Evolutionary conservation across 2,888 invertebrate species (phyloP), one percentile per base, ranked within the genome.

Genomic region (Zeuzera pyrina): DNA sequence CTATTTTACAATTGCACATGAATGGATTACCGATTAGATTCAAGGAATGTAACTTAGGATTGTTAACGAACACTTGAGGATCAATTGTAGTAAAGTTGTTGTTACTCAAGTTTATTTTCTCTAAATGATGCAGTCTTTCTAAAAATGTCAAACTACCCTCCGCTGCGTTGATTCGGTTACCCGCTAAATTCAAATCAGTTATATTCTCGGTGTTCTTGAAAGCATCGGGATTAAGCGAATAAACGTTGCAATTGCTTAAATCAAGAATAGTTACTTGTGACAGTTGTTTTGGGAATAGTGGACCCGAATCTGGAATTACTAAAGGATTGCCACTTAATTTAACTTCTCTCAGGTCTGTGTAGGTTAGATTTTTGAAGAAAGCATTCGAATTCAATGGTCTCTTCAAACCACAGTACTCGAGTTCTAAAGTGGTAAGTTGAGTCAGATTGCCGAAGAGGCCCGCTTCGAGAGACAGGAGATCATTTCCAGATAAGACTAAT

Each of bases 11-110:
- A 46, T 89, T 87, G 50, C 91, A 91, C 34, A 85, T 67, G 72
- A 90, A 90, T 2, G 88, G 90, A 66, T 91, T 91, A 2, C 88
- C 88, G 5, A 89, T 72, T 3, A 91, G 65, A 51, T 89, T 89
- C 29, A 91, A 47, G 2, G 87, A 87, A 34, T 85, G 67, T 3
- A 91, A 52, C 37, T 83, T 84, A 0, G 85, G 84, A 62, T 89
- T 90, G 29, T 76, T 67, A 1, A 68, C 63, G 31, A 89, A 84
- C 6, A 85, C 63, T 24, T 81, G 69, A 0, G 88, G 87, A 24
- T 85, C 79, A 12, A 90, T 84, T 0, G 85, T 85, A 1, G 85
- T 83, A 15, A 90, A 61, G 38, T 87, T 87, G 53, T 91, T 90
- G 46, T 85, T 86, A 41, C 88, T 86, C 12, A 91, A 62, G 49